These are phyloP conservation scores for Drosophila lacteicornis DNA, from an alignment of 1,140 invertebrate genomes.

Conservation along the genomic window DNA sequence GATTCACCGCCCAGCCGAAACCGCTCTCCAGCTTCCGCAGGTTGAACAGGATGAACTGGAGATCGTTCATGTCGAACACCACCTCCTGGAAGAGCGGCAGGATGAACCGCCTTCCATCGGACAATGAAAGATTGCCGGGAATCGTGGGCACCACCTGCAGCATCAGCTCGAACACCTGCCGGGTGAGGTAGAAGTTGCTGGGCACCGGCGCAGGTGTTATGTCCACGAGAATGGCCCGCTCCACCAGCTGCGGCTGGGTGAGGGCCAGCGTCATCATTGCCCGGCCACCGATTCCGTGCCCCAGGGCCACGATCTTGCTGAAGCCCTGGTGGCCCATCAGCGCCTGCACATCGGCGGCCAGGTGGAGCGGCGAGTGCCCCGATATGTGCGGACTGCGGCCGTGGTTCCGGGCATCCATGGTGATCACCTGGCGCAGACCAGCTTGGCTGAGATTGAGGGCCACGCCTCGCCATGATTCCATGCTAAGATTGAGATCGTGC, in stretches of 20 bases:
- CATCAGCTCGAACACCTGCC: slow-evolving; percentile 35
- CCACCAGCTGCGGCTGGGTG: slow-evolving; percentile 34
- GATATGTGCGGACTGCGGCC: slow-evolving; percentile 92
- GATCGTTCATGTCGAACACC: background rate
- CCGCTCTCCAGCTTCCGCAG: slow-evolving; percentile 18
- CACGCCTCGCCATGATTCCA: slow-evolving; percentile 90
- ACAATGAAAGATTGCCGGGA: slow-evolving; percentile 8
- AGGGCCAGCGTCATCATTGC: slow-evolving; percentile 52
- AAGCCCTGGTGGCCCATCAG: slow-evolving; percentile 24
- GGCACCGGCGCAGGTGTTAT: slow-evolving; percentile 39
- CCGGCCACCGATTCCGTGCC: slow-evolving; percentile 36
- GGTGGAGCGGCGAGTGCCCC: slow-evolving; percentile 89
- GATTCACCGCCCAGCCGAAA: slow-evolving; percentile 41
- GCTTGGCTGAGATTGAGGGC: slow-evolving; percentile 13
- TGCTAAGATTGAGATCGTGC: slow-evolving; percentile 93
- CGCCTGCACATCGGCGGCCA: slow-evolving; percentile 88
- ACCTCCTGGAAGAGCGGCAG: slow-evolving; percentile 11
- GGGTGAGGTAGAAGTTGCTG: background rate
- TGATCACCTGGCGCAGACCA: slow-evolving; percentile 86
- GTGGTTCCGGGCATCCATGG: slow-evolving; percentile 95
- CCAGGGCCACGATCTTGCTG: slow-evolving; percentile 30
- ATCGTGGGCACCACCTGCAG: slow-evolving; percentile 4
- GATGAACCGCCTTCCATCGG: slow-evolving; percentile 23
- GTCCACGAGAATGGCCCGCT: slow-evolving; percentile 45
- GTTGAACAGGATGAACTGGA: slow-evolving; percentile 10